Evolutionary conservation across 2,888 invertebrate species (phyloP), one percentile per base, ranked within the genome.

Genomic region (Drosophila antonietae): DNA sequence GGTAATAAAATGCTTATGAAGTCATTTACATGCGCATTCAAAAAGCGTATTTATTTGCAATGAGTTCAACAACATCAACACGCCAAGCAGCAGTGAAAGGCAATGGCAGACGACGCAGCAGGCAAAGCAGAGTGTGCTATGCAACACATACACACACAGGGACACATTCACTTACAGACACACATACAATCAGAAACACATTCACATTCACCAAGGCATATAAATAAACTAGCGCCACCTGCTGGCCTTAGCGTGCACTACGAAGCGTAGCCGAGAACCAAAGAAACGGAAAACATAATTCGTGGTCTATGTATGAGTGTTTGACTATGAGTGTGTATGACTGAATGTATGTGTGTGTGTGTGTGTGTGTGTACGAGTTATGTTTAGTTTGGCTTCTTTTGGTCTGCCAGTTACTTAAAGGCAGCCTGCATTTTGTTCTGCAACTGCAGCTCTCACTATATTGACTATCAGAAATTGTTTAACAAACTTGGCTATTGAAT

Each of bases 1-100:
- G 69, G 87, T 89, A 89, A 90, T 90, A 87, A 90, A 90, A 88
- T 90, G 87, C 88, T 89, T 88, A 90, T 89, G 88, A 89, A 87
- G 85, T 90, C 90, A 89, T 89, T 89, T 89, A 88, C 89, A 87
- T 89, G 89, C 88, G 85, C 89, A 85, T 89, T 89, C 83, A 83
- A 79, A 84, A 79, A 83, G 88, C 82, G 88, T 80, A 83, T 88
- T 87, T 88, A 89, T 89, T 90, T 84, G 90, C 88, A 90, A 87
- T 83, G 90, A 89, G 88, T 90, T 88, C 90, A 89, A 87, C 89
- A 88, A 87, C 88, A 88, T 88, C 79, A 81, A 75, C 86, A 87
- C 75, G 75, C 69, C 76, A 73, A 73, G 55, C 61, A 12, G 39
- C 23, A 55, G 23, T n/a, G 49, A 44, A 39, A 51, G 23, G 33